Percentiles rank a stretch among this genome's conserved stretches.
Conservation (phyloP, 2,113 vertebrate species). For the Solea solea region DNA sequence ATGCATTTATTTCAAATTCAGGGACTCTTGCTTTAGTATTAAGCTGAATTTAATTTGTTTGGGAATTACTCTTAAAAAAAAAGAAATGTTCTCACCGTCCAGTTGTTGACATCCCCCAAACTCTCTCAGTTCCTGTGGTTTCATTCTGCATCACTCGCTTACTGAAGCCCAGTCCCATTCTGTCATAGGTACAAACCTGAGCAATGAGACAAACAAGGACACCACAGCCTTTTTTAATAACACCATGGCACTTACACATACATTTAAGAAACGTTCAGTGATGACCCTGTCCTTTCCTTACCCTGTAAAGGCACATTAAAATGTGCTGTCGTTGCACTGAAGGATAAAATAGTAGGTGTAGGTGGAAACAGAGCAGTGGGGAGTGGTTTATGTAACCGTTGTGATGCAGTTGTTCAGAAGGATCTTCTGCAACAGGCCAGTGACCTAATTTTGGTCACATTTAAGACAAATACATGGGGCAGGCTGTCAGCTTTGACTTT, state of each 20-base stretch:
- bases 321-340: conserved; percentile 11
- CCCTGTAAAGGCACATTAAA: background rate
- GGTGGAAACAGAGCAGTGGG: background rate
- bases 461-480: conserved; percentile 69
- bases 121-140: conserved; percentile 79
- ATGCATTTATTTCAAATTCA: no score
- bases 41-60: background rate
- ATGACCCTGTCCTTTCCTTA: background rate
- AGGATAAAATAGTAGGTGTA: conserved; percentile 1
- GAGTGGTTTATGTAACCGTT: conserved; percentile 31
- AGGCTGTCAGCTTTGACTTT: conserved; percentile 67
- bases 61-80: background rate
- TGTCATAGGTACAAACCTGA: conserved; percentile 84
- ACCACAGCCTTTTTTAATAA: background rate
- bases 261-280: conserved; percentile 1
- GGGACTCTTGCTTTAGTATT: background rate
- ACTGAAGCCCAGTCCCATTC: conserved; percentile 84
- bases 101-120: conserved; percentile 81
- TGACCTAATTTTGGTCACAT: conserved; percentile 63
- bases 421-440: conserved; percentile 43
- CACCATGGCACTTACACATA: conserved; percentile 6
- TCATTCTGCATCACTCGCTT: conserved; percentile 78
- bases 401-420: conserved; percentile 36
- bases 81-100: conserved; percentile 72
- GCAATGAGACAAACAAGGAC: conserved; percentile 37